Evolutionary conservation across 2,797 vertebrate species (phyloP), one percentile per base, ranked within the genome.

Genomic region (Rhinophrynus dorsalis): DNA sequence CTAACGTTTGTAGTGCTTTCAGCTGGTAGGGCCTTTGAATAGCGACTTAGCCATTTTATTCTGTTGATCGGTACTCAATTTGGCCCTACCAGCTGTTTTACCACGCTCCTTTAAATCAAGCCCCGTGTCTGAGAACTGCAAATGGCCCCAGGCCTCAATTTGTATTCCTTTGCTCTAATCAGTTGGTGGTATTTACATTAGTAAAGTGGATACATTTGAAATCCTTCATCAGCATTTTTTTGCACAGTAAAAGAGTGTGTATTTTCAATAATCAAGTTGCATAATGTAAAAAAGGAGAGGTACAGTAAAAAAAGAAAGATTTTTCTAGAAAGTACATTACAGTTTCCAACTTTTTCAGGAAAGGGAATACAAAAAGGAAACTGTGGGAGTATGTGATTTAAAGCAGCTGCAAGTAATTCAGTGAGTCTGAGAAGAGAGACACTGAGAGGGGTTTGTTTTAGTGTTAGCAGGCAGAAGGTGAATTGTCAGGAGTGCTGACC

Each of bases 291-390:
- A 15, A 45, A 55, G 51, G 4, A 56, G 24, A 23, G 32, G 35
- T 33, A 15, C 17, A 37, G 54, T 11, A 50, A 47, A 24, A 30
- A 17, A 45, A 20, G 44, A 44, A 62, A 42, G 1, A 0, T 33
- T 40, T 52, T 18, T 35, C 44, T 29, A 51, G 18, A 59, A 68
- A 68, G 23, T 37, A 30, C 54, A 42, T 27, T 40, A 55, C 13
- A 21, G 26, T 45, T 44, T 62, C 37, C 58, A 69, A 32, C 18
- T 17, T 55, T 52, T 62, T 55, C 47, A 61, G 57, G 58, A 69
- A 69, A 52, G 58, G 67, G 38, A 62, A 61, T 37, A 69, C 67
- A 69, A 69, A 69, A 37, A 69, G 67, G 67, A 69, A 69, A 69
- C 57, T 26, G 67, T 57, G 67, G 67, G 67, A 61, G 67, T 61